Base-by-base conservation (phyloP, 2,113 vertebrate species). In the Caloenas nicobarica region DNA sequence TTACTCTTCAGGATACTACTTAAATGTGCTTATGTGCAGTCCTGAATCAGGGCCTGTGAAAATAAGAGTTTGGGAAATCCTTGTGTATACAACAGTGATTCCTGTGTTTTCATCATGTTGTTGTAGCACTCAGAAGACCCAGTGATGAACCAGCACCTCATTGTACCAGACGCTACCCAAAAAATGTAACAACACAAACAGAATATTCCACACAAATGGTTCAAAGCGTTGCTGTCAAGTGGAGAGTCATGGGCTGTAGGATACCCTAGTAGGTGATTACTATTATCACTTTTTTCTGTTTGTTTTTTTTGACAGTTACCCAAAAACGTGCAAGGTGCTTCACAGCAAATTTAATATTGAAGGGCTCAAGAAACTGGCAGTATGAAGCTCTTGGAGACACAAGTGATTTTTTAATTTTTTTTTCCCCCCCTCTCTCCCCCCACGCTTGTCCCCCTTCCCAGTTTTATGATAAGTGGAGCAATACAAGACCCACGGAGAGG, bases 381-480 rank as follows among this genome's bases (percentile, higher is more conserved):
- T 72, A 89, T 62, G 77, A 92, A 95, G 88, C 46, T 95, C 61
- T 87, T 91, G 50, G 86, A 93, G 72, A 95, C 83, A 95, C 69
- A 91, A 86, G 72, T 65, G 66, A 44, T 81, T 14, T 60, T 60
- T 44, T 44, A 34, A 18, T n/a, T n/a, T 58, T 18, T 77, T 60
- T 23, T 14, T 46, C 8, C 18, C 17, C 44, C 44, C 11, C 53
- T 58, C 69, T 83, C 48, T 81, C 83, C 34, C 33, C 2, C 3
- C 72, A 81, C 1, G 4, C 13, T 73, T 91, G 73, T 94, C 89
- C 83, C 92, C 48, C 36, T 85, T 81, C 66, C 50, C 91, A 76
- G 72, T 85, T 96, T 89, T 82, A 88, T 40, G 66, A 56, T 86
- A 89, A 61, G 23, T 46, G 83, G 82, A 95, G 72, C 76, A 90